Conservation (phyloP, 2,888 invertebrate species). For the Yponomeuta malinellus region DNA sequence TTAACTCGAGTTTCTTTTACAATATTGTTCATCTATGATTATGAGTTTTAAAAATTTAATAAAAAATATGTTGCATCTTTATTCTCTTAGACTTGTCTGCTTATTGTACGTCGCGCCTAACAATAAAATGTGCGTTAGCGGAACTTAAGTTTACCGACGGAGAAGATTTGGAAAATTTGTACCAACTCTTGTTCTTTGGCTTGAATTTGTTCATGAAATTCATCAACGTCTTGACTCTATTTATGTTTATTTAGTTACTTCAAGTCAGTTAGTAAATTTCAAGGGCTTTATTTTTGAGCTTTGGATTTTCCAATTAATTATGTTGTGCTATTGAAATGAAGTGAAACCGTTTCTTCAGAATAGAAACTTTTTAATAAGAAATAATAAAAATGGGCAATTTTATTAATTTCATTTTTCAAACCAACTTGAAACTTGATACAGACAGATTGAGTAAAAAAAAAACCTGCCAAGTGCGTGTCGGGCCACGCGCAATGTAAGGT, state of each 20-base stretch:
- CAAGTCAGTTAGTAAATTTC: neutral
- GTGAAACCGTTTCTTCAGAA: neutral
- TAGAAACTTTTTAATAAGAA: neutral
- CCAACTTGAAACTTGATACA: too few species aligned
- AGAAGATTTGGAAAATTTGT: neutral
- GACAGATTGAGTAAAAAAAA: too few species aligned
- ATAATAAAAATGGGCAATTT: neutral
- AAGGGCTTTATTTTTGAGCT: neutral
- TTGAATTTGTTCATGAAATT: conserved; percentile 2
- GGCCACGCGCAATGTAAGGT: too few species aligned
- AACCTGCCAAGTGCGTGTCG: too few species aligned
- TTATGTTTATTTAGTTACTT: neutral
- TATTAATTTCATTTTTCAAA: too few species aligned
- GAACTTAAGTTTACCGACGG: neutral
- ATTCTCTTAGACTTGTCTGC: neutral
- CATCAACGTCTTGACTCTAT: neutral
- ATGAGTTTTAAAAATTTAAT: too few species aligned
- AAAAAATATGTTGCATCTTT: too few species aligned
- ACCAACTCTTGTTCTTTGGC: neutral
- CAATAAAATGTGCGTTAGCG: neutral
- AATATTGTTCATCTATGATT: too few species aligned
- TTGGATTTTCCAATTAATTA: neutral
- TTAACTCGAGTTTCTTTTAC: too few species aligned
- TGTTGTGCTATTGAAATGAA: neutral
- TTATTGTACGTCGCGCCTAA: neutral